phyloP scores from a whole-genome alignment of 1,140 invertebrate genomes.

The Amyelois transitella region DNA sequence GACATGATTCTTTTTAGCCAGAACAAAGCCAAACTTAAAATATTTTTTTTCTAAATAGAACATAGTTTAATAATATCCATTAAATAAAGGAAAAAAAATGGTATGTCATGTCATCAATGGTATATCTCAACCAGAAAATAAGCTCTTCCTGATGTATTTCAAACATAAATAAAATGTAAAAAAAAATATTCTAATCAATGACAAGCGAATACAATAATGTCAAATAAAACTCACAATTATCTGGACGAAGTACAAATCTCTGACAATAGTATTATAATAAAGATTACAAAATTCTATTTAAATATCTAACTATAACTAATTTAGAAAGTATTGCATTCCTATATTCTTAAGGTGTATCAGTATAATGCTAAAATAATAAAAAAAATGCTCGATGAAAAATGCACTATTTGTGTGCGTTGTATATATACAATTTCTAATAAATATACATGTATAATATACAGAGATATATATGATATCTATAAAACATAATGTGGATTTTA shows the following conservation, averaged over 20 bases:
- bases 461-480: background rate
- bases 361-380: constrained; percentile 19
- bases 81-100: too few species aligned
- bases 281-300: constrained; percentile 15
- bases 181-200: constrained; percentile 10
- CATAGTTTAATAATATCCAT: too few species aligned
- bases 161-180: background rate
- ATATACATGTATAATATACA: background rate
- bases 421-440: constrained; percentile 2
- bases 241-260: background rate
- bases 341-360: constrained; percentile 13
- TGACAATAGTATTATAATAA: constrained; percentile 1
- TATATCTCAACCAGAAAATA: too few species aligned
- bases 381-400: constrained; percentile 24
- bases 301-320: constrained; percentile 31
- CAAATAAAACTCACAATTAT: constrained; percentile 6
- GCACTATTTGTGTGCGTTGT: constrained; percentile 23
- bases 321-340: constrained; percentile 44
- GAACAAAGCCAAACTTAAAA: too few species aligned
- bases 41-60: background rate
- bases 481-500: background rate
- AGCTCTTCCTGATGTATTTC: background rate
- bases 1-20: too few species aligned
- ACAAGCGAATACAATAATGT: constrained; percentile 10
- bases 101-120: too few species aligned